Base-by-base conservation (phyloP, 1,140 invertebrate species). In the Drosophila arizonae region DNA sequence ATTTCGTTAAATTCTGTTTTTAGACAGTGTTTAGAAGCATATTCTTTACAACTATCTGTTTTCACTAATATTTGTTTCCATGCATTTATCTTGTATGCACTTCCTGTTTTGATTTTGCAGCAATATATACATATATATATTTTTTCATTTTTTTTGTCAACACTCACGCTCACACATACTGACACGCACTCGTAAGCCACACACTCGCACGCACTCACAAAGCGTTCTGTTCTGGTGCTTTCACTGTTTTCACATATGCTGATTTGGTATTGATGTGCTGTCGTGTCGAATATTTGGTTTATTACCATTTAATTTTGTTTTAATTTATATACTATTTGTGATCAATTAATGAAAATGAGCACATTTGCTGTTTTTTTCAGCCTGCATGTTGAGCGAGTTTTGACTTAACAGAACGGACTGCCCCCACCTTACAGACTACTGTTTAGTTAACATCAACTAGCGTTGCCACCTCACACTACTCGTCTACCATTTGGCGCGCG, bases 291-390 rank as follows among this genome's bases (percentile, higher is more conserved):
- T 41, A 26, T 54, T 52, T 5, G 9, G 21, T 36, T 48, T n/a
- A 71, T 88, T 87, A 87, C 82, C 82, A 87, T 87, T 87, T 84
- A 87, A 87, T 86, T 88, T 87, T 72, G 76, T 64, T 63, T 36
- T 36, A 64, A 46, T 61, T 61, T 65, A 60, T 70, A 45, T 56
- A 63, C 45, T 63, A 62, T 45, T 61, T 63, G 43, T 63, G 58
- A 69, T 62, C 58, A 72, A 61, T 67, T 68, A 72, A 62, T 69
- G 43, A 62, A 69, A 56, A 62, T 73, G 66, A 63, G 57, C 66
- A 73, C 65, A 45, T 69, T 69, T 62, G 54, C 52, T 73, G 41
- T 51, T 69, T 73, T 67, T 69, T 69, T 57, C 71, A 57, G 71
- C 65, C 65, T 69, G 65, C 65, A 73, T 73, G 64, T 72, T 72